These are phyloP conservation scores for Suricata suricatta DNA, from an alignment of 2,113 vertebrate species.

Conservation along the genomic window DNA sequence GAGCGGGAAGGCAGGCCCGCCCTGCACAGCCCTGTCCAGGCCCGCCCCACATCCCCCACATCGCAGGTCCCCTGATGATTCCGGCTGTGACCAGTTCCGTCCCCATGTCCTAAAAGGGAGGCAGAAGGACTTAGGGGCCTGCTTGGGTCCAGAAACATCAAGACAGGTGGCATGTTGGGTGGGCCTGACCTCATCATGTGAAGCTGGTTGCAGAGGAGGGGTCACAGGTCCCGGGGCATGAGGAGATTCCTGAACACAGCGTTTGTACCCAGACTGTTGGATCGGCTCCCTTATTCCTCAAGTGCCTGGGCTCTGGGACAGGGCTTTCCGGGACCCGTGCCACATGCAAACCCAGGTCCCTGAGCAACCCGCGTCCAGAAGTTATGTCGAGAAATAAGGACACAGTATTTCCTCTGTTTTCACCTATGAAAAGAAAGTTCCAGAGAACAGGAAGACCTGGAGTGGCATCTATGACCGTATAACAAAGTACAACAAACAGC, in stretches of 20 bases:
- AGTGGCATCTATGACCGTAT: fast-evolving
- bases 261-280: not conserved
- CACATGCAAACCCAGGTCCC: not conserved
- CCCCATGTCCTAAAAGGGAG: too few species aligned
- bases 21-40: not conserved
- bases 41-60: fast-evolving
- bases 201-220: not conserved
- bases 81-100: fast-evolving
- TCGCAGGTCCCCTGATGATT: fast-evolving
- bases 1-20: too few species aligned
- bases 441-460: fast-evolving
- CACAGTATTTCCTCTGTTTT: fast-evolving
- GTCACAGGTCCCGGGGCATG: fast-evolving
- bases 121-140: not conserved
- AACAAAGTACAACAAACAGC: fast-evolving
- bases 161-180: not conserved
- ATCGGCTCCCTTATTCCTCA: fast-evolving
- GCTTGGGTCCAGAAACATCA: fast-evolving
- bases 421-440: too few species aligned
- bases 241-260: not conserved
- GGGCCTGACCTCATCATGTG: not conserved
- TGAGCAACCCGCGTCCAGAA: fast-evolving
- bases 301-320: not conserved
- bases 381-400: not conserved
- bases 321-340: fast-evolving